A percentile compares a stretch with the other conserved stretches of the same genome.
These are phyloP conservation scores for Cyphomyrus discorhynchus DNA, from an alignment of 2,113 vertebrate genomes.

Conservation along the genomic window DNA sequence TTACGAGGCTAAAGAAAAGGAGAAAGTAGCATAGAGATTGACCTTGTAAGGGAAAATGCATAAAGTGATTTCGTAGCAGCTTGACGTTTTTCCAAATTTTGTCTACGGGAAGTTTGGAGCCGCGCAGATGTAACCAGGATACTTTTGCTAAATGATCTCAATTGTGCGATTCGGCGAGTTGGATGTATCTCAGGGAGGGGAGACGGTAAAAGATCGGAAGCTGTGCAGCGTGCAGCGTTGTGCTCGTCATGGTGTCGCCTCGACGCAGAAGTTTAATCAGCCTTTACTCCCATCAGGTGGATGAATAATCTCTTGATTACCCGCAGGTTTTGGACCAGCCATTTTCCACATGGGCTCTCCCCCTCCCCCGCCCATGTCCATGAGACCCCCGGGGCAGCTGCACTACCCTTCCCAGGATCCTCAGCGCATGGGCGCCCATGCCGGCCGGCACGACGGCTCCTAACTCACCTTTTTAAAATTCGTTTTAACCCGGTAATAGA, in stretches of 20 bases:
- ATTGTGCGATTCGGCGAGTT: not conserved
- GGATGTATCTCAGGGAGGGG: not conserved
- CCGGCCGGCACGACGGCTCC: conserved; percentile 72
- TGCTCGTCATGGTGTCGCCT: not conserved
- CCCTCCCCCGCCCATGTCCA: conserved; percentile 74
- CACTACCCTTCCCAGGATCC: conserved; percentile 95
- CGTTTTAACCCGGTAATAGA: not conserved
- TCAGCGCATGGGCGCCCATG: conserved; percentile 90
- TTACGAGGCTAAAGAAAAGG: not conserved
- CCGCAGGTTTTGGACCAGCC: conserved; percentile 79
- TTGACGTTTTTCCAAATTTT: not conserved
- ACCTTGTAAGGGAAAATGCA: not conserved
- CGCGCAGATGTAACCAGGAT: not conserved
- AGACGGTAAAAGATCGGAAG: not conserved
- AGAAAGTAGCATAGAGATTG: not conserved
- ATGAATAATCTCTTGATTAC: not conserved
- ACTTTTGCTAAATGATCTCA: not conserved
- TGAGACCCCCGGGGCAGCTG: conserved; percentile 87
- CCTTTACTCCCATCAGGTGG: not conserved
- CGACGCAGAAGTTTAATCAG: not conserved
- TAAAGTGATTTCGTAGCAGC: not conserved
- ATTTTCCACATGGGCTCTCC: conserved; percentile 75
- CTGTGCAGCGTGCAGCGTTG: too few species aligned
- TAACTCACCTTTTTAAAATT: not conserved
- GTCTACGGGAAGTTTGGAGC: not conserved